A percentile compares a stretch with the other conserved stretches of the same genome.
These are phyloP conservation scores for Monopis laevigella DNA, from an alignment of 2,888 invertebrate species.

Conservation along the genomic window DNA sequence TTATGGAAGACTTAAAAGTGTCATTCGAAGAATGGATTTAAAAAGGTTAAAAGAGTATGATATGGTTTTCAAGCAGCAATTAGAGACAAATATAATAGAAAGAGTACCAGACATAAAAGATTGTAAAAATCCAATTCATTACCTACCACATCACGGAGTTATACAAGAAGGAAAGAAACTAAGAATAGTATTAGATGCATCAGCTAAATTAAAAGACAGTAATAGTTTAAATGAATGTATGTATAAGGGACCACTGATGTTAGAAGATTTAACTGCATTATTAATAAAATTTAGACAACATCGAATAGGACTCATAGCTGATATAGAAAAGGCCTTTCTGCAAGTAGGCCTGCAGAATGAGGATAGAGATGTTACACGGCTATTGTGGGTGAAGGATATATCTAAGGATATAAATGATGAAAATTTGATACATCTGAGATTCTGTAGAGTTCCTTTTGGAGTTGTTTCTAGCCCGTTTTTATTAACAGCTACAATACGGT, in stretches of 20 bases:
- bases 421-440: conserved; percentile 15
- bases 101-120: not conserved
- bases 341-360: conserved; percentile 19
- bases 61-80: conserved; percentile 12
- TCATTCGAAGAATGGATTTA: conserved; percentile 14
- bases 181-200: conserved; percentile 22
- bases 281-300: conserved; percentile 21
- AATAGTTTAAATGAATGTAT: conserved; percentile 23
- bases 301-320: conserved; percentile 20
- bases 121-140: conserved; percentile 14
- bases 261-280: conserved; percentile 22
- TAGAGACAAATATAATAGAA: conserved; percentile 12
- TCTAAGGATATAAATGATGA: not conserved
- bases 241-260: conserved; percentile 20
- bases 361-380: conserved; percentile 21
- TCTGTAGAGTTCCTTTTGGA: conserved; percentile 19
- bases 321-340: conserved; percentile 24
- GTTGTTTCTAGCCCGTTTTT: conserved; percentile 20
- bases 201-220: conserved; percentile 17
- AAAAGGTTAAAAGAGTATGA: conserved; percentile 12
- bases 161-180: conserved; percentile 9
- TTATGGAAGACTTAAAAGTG: conserved; percentile 15
- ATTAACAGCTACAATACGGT: conserved; percentile 17
- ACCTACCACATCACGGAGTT: conserved; percentile 19
- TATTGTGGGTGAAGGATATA: conserved; percentile 20